Percentiles rank a stretch among this genome's conserved stretches.
Evolutionary conservation across 1,140 invertebrate species (phyloP).

Genomic region (Leptoteleia sp.): DNA sequence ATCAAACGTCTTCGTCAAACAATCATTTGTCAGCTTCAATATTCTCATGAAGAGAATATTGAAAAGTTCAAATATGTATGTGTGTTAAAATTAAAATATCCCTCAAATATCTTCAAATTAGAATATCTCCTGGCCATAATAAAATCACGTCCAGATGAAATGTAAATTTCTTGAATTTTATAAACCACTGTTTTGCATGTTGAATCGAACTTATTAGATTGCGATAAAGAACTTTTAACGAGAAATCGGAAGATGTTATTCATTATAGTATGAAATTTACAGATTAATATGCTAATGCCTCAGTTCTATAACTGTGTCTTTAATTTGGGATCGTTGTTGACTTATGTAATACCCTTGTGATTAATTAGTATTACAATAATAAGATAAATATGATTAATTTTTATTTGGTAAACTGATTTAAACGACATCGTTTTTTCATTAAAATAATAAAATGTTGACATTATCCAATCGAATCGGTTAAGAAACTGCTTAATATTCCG

Average conservation of each 20-base stretch:
- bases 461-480: not conserved
- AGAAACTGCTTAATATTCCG: slow-evolving; percentile 6
- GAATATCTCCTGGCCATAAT: slow-evolving; percentile 25
- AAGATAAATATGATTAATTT: slow-evolving; percentile 4
- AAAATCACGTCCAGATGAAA: slow-evolving; percentile 27
- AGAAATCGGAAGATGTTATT: slow-evolving; percentile 15
- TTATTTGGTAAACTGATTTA: slow-evolving; percentile 6
- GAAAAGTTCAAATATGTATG: no score
- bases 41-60: no score
- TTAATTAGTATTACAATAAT: slow-evolving; percentile 4
- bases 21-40: no score
- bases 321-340: not conserved
- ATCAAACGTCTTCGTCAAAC: no score
- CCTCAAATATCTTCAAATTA: slow-evolving; percentile 7
- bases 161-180: slow-evolving; percentile 29
- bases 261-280: slow-evolving; percentile 28
- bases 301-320: slow-evolving; percentile 15
- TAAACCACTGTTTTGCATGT: slow-evolving; percentile 22
- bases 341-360: no score
- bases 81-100: no score
- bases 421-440: slow-evolving; percentile 1
- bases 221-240: slow-evolving; percentile 35
- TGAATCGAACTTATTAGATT: slow-evolving; percentile 40
- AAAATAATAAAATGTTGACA: not conserved
- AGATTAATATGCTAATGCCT: slow-evolving; percentile 40